phyloP scores from a whole-genome alignment of 2,113 vertebrate genomes.

The Dolichotis patagonum region DNA sequence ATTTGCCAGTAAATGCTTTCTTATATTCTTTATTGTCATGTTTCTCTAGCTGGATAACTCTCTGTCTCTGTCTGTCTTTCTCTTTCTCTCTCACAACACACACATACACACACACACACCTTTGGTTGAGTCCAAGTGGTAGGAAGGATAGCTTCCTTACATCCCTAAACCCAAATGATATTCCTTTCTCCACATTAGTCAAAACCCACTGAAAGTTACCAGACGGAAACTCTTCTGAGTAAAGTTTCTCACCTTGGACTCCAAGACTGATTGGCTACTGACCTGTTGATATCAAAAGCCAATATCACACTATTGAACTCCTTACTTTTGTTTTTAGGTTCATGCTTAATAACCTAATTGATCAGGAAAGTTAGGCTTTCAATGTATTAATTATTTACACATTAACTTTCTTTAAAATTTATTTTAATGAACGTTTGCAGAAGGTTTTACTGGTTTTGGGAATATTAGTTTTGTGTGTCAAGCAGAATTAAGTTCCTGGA shows the following conservation, averaged over 20 bases:
- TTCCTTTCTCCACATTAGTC: not conserved
- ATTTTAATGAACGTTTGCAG: not conserved
- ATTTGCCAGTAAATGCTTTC: not conserved
- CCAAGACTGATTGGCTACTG: not conserved
- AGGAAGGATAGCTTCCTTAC: not conserved
- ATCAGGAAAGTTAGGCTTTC: not conserved
- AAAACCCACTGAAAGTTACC: not conserved
- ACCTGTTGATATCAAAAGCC: not conserved
- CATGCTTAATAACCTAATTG: not conserved
- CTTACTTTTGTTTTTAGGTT: not conserved
- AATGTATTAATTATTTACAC: not conserved
- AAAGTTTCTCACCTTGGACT: not conserved
- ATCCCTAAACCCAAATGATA: not conserved
- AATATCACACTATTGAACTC: not conserved
- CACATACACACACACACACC: not conserved
- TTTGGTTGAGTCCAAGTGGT: not conserved
- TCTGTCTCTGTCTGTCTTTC: too few species aligned
- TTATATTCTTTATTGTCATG: not conserved
- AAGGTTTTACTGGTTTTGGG: not conserved
- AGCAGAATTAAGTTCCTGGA: not conserved
- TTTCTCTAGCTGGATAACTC: not conserved
- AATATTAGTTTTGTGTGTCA: not conserved
- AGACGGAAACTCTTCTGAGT: not conserved
- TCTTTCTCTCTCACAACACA: too few species aligned
- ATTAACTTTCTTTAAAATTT: not conserved